Evolutionary conservation across 1,140 invertebrate genomes (phyloP).

Genomic region (Zophobas atratus): DNA sequence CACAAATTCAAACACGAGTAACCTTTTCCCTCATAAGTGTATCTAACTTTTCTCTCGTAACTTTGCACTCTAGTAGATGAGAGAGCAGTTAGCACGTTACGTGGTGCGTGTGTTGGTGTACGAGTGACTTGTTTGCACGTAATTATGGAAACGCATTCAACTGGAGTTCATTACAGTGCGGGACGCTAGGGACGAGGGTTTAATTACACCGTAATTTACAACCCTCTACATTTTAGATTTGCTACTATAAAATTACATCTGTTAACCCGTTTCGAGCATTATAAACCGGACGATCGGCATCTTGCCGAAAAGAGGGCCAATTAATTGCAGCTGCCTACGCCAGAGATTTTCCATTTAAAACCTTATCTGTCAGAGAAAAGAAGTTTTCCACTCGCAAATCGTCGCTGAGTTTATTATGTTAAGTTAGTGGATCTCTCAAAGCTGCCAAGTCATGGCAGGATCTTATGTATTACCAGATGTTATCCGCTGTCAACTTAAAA

Average conservation of each 20-base stretch:
- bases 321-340: not conserved
- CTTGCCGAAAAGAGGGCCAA: conserved; percentile 1
- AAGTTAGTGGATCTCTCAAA: not conserved
- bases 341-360: conserved; percentile 1
- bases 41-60: conserved; percentile 51
- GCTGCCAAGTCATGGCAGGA: conserved; percentile 1
- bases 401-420: conserved; percentile 11
- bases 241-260: conserved; percentile 56
- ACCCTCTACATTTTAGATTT: conserved; percentile 59
- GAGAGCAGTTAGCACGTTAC: conserved; percentile 37
- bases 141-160: conserved; percentile 62
- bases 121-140: conserved; percentile 63
- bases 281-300: conserved; percentile 28
- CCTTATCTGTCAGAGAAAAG: conserved; percentile 1
- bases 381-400: conserved; percentile 10
- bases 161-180: conserved; percentile 59
- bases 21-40: conserved; percentile 43
- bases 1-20: conserved; percentile 52
- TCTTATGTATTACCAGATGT: conserved; percentile 19
- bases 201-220: conserved; percentile 63
- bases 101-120: conserved; percentile 50
- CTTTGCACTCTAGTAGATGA: conserved; percentile 50
- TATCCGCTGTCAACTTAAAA: conserved; percentile 25
- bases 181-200: conserved; percentile 53
- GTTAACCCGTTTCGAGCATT: conserved; percentile 25